Evolutionary conservation across 1,140 invertebrate genomes (phyloP).

Genomic region (Drosophila teissieri): DNA sequence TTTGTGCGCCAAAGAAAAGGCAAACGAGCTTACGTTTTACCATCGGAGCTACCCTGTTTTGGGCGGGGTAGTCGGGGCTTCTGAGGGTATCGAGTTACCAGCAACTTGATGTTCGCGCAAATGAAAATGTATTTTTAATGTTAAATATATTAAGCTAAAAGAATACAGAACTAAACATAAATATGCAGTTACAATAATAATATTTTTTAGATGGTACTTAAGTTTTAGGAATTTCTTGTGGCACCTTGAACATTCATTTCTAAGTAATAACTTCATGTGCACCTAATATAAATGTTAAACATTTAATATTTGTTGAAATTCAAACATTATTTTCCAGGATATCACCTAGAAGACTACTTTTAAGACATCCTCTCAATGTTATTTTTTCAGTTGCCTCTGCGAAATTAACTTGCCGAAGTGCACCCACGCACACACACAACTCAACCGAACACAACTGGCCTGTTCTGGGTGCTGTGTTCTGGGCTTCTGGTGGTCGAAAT

Average conservation of each 20-base stretch:
- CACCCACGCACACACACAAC: slow-evolving; percentile 77
- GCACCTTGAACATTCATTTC: too few species aligned
- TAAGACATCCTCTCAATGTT: slow-evolving; percentile 2
- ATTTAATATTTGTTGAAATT: neutral
- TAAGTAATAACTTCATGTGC: neutral
- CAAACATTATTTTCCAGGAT: slow-evolving; percentile 7
- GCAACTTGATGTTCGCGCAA: too few species aligned
- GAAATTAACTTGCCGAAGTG: slow-evolving; percentile 77
- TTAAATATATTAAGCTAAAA: too few species aligned
- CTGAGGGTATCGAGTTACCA: neutral
- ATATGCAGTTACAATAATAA: too few species aligned
- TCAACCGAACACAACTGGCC: slow-evolving; percentile 19
- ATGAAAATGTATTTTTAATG: too few species aligned
- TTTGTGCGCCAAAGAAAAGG: slow-evolving; percentile 67
- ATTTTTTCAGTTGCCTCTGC: slow-evolving; percentile 49
- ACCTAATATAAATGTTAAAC: too few species aligned
- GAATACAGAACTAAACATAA: too few species aligned
- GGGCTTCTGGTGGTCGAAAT: slow-evolving; percentile 18
- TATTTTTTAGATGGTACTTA: too few species aligned
- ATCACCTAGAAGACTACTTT: slow-evolving; percentile 2
- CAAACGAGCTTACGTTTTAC: slow-evolving; percentile 55
- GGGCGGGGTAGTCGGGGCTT: slow-evolving; percentile 6
- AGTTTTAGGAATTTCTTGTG: too few species aligned
- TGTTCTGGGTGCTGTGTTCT: slow-evolving; percentile 8
- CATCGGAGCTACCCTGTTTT: slow-evolving; percentile 15